Conservation (phyloP, 2,113 vertebrate genomes). For the Thermophis baileyi region DNA sequence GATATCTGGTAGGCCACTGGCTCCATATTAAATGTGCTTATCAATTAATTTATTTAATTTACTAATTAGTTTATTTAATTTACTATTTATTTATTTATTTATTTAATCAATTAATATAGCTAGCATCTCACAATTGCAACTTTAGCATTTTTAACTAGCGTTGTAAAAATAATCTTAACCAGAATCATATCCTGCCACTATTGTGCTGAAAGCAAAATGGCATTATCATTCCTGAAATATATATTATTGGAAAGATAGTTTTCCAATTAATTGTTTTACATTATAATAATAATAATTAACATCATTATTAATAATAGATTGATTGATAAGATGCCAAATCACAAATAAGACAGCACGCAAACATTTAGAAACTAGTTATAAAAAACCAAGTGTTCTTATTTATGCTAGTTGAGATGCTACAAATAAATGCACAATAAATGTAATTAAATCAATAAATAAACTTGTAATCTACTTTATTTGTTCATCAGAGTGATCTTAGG, state of each 20-base stretch:
- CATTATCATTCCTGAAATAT: not conserved
- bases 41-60: not conserved
- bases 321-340: not conserved
- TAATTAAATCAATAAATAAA: not conserved
- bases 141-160: slow-evolving; percentile 36
- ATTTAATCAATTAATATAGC: not conserved
- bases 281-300: not conserved
- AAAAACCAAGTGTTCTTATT: not conserved
- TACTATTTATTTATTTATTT: not conserved
- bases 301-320: not conserved
- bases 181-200: not conserved
- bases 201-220: not conserved
- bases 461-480: not conserved
- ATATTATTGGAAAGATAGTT: not conserved
- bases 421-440: not conserved
- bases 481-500: not conserved
- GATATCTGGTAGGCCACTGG: not conserved
- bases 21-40: not conserved
- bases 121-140: not conserved
- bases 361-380: not conserved
- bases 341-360: not conserved
- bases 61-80: no score
- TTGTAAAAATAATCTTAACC: slow-evolving; percentile 48
- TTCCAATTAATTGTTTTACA: not conserved
- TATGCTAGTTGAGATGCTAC: not conserved